Evolutionary conservation across 2,888 invertebrate genomes (phyloP).

Genomic region (Euzophera pinguis): DNA sequence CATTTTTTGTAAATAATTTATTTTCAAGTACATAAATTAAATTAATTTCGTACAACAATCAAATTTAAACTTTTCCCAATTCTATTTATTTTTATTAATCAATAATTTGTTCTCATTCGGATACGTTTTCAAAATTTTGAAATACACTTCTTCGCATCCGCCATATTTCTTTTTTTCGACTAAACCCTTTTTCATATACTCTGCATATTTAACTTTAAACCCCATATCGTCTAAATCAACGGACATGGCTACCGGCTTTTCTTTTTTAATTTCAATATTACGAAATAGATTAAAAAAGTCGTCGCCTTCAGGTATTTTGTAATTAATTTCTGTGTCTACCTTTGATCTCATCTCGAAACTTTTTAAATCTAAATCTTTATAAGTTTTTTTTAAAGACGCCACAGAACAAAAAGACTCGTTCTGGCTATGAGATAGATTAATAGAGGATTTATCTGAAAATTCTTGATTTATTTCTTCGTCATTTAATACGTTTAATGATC

Average conservation of each 20-base stretch:
- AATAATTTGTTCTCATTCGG: conserved; percentile 44
- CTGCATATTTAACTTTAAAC: conserved; percentile 47
- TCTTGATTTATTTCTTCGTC: conserved; percentile 31
- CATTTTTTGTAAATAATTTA: too few relatives aligned
- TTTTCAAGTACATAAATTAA: too few relatives aligned
- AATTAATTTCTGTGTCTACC: not conserved
- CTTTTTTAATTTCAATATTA: conserved; percentile 12
- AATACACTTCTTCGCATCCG: conserved; percentile 30
- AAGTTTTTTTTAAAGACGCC: conserved; percentile 45
- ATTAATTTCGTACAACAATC: too few relatives aligned
- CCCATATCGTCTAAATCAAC: conserved; percentile 57
- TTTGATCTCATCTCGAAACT: conserved; percentile 34
- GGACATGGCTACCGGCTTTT: conserved; percentile 41
- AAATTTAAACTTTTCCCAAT: too few relatives aligned
- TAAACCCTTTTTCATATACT: conserved; percentile 36
- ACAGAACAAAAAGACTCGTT: conserved; percentile 46
- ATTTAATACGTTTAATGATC: conserved; percentile 50
- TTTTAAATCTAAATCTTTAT: conserved; percentile 54
- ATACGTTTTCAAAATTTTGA: conserved; percentile 45
- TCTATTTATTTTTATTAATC: conserved; percentile 20
- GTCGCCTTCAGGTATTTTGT: conserved; percentile 39
- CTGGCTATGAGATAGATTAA: conserved; percentile 20
- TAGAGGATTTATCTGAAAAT: conserved; percentile 16
- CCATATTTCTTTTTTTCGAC: conserved; percentile 24
- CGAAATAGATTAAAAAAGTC: conserved; percentile 46